Conservation (phyloP, 2,797 vertebrate genomes). For the Chloroceryle inda region DNA sequence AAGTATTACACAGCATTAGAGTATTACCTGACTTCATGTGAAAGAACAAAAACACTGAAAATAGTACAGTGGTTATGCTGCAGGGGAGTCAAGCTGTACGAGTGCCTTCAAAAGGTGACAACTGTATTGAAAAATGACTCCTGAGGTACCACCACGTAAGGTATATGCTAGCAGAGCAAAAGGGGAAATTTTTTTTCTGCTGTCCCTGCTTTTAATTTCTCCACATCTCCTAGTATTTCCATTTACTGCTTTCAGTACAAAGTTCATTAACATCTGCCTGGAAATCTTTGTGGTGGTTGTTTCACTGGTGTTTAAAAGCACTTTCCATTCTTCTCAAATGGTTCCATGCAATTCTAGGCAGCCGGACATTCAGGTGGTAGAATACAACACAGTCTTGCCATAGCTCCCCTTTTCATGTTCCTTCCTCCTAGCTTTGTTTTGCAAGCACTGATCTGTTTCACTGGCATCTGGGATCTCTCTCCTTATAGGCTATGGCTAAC, state of each 20-base stretch:
- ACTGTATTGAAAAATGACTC: background rate
- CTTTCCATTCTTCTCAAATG: background rate
- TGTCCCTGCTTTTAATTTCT: background rate
- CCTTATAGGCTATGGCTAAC: slow-evolving; percentile 3
- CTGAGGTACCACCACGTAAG: background rate
- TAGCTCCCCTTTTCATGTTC: background rate
- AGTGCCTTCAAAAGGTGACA: background rate
- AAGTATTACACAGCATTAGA: background rate
- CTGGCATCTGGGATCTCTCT: slow-evolving; percentile 1
- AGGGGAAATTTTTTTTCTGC: background rate
- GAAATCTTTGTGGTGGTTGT: background rate
- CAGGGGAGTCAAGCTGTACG: background rate
- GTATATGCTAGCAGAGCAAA: background rate
- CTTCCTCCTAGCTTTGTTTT: background rate
- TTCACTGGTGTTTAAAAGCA: background rate
- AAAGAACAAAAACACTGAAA: background rate
- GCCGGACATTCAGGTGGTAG: background rate
- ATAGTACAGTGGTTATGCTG: background rate
- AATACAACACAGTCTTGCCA: background rate
- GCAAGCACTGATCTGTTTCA: background rate
- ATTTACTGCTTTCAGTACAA: background rate
- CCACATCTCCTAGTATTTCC: background rate
- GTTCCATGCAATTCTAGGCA: background rate
- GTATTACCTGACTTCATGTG: background rate
- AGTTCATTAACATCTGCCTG: background rate